Conservation (phyloP, 1,140 invertebrate genomes). For the Alviniconcha marisindica region DNA sequence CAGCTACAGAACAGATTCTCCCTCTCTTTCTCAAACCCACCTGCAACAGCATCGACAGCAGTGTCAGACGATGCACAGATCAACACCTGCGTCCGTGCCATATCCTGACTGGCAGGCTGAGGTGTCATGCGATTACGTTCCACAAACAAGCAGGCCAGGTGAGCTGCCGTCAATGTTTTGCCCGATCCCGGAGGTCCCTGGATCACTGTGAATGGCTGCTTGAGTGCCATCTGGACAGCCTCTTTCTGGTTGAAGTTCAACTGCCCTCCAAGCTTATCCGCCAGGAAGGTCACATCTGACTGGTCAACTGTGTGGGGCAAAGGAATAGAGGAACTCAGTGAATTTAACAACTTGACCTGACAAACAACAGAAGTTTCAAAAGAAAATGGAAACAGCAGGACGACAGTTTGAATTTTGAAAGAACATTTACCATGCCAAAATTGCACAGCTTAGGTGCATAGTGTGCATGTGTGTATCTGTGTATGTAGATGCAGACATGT, state of each 20-base stretch:
- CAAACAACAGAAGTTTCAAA: too few relatives aligned
- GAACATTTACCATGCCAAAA: too few relatives aligned
- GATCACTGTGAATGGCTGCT: slow-evolving; percentile 64
- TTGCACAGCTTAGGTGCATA: too few relatives aligned
- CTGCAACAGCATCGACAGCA: slow-evolving; percentile 67
- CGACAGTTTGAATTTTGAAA: too few relatives aligned
- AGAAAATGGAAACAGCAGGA: too few relatives aligned
- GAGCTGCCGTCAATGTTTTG: slow-evolving; percentile 63
- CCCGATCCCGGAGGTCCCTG: slow-evolving; percentile 70
- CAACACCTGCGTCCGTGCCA: slow-evolving; percentile 58
- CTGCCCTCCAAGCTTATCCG: slow-evolving; percentile 36
- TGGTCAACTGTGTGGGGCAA: slow-evolving; percentile 61
- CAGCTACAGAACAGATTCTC: not conserved
- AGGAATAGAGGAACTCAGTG: too few relatives aligned
- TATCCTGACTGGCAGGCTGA: slow-evolving; percentile 21
- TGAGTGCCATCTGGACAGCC: slow-evolving; percentile 56
- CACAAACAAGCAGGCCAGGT: slow-evolving; percentile 57
- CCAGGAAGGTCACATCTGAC: slow-evolving; percentile 52
- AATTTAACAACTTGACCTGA: too few relatives aligned
- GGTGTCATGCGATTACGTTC: slow-evolving; percentile 57
- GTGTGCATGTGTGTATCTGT: too few relatives aligned
- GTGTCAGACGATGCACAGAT: slow-evolving; percentile 70
- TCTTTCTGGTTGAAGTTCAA: slow-evolving; percentile 59
- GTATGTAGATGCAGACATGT: too few relatives aligned
- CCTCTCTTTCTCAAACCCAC: too few relatives aligned